Evolutionary conservation across 2,113 vertebrate genomes (phyloP), one percentile per base, ranked within the genome.

Genomic region (Cygnus buccinator): DNA sequence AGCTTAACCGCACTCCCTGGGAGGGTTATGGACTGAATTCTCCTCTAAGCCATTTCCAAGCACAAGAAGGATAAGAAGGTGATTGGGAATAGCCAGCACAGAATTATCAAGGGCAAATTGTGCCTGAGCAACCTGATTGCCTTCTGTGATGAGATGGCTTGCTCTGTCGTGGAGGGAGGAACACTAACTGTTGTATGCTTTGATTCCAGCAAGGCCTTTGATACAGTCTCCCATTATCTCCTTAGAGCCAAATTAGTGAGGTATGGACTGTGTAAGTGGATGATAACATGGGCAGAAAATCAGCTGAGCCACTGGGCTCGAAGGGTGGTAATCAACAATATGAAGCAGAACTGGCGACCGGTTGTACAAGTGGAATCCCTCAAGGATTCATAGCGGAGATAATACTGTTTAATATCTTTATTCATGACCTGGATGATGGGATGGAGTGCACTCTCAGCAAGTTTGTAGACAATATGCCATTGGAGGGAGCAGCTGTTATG

Each of bases 101-200:
- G 70, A 94, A 61, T 93, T 84, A 62, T 84, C 68, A 87, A 55
- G 84, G 33, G 33, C 57, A 95, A 95, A 91, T 94, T 75, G 78
- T 79, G 83, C 70, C 94, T 91, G 91, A 89, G 89, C 76, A 87
- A 87, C 77, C 39, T 91, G 91, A 91, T 78, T 95, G 87, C 57
- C 54, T 92, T 92, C 80, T 79, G 65, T 75, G 91, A 96, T 92
- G 68, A 93, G 72, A 55, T 55, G 39, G 77, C 61, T 94, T 31
- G 20, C 39, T 82, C 70, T 57, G 29, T 67, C 59, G 37, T 87
- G 70, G 89, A 94, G 66, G 73, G 87, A 94, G 80, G 70, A 87
- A 55, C 58, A 37, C 15, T 61, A 63, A 54, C n/a, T 37, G 39
- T 48, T 76, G 66, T 90, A 84, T 68, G 68, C 91, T 92, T 89